These are phyloP conservation scores for Calcarius lapponicus DNA, from an alignment of 2,797 vertebrate genomes.

Conservation along the genomic window DNA sequence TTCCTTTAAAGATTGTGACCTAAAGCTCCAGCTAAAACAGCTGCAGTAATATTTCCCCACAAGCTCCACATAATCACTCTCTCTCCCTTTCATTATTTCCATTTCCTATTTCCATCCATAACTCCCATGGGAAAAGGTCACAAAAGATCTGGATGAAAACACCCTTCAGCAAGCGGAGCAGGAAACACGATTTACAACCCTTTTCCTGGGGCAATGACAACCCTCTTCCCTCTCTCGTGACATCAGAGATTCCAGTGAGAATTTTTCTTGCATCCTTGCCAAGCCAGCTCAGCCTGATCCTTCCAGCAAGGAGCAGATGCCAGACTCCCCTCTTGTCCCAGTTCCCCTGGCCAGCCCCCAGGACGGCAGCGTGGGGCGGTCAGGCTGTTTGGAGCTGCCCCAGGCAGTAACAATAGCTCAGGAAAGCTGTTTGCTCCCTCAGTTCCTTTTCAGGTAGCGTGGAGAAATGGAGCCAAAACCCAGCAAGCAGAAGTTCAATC, in stretches of 20 bases:
- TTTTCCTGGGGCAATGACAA: neutral
- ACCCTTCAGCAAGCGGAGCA: neutral
- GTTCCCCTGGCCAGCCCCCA: neutral
- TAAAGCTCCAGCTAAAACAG: neutral
- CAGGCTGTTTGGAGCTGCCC: neutral
- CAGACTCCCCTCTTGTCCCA: neutral
- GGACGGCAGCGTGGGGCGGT: fast-evolving
- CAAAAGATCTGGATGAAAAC: neutral
- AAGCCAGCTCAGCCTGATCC: neutral
- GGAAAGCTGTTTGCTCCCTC: constrained; percentile 10
- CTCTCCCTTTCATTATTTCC: neutral
- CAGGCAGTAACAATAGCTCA: neutral
- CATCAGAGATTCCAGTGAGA: neutral
- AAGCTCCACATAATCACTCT: neutral
- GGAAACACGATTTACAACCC: neutral
- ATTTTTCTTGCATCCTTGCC: neutral
- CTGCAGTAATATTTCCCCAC: neutral
- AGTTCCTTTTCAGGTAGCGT: neutral
- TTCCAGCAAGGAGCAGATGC: neutral
- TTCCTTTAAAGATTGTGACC: neutral
- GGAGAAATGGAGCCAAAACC: neutral
- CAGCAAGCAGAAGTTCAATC: constrained; percentile 5
- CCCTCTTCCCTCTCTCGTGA: neutral
- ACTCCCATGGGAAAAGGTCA: neutral
- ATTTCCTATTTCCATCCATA: neutral